Evolutionary conservation across 2,888 invertebrate genomes (phyloP), one percentile per base, ranked within the genome.

Genomic region (Thereva nobilitata): DNA sequence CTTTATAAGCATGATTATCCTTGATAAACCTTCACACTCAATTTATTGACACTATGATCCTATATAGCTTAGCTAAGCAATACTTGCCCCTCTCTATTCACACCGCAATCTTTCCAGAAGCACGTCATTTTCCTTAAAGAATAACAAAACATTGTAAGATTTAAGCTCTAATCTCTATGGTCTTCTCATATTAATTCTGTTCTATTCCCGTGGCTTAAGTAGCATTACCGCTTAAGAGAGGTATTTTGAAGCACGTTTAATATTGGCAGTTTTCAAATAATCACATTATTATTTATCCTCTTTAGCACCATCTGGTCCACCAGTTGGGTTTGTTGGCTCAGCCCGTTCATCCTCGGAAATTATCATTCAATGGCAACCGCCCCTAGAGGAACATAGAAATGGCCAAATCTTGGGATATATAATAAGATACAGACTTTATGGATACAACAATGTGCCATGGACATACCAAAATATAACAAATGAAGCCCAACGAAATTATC

Each of bases 281-380:
- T 56, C 67, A 55, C 68, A 66, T 54, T 66, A 45, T 42, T 70
- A 70, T 69, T 66, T 70, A 42, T 57, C 66, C 49, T 69, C 71
- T 75, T 45, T 81, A 96, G 96, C 97, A 56, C 99, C 99, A 0
- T 96, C 96, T 68, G 96, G 95, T 38, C 94, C 98, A 3, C 98
- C 98, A 0, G 86, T 92, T 57, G 95, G 95, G 38, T 94, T 98
- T 76, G 95, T 94, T 73, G 97, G 96, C 4, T 95, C 95, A 0
- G 95, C 97, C 0, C 86, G 96, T 68, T 95, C 96, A 9, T 92
- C 95, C 8, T 93, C 95, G 0, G 95, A 97, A 81, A 96, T 99
- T 68, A 95, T 96, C 75, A 92, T 97, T 0, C 96, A 96, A 77
- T 98, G 97, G 97, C 95, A 95, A 77, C 93, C 95, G 37, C 98